Base-by-base conservation (phyloP, 2,113 vertebrate genomes). In the Strix aluco region DNA sequence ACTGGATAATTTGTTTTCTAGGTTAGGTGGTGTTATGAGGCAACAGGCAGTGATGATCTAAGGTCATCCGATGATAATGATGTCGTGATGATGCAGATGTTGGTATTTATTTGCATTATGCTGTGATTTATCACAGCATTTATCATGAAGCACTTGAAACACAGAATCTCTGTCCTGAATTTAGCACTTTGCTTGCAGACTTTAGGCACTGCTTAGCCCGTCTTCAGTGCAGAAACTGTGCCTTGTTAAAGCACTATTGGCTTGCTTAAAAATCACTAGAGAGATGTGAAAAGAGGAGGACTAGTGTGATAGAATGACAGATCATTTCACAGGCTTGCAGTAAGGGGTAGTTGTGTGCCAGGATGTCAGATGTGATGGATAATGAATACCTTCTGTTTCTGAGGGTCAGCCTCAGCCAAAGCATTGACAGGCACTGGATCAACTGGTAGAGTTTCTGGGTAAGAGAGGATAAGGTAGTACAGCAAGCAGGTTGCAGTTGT, bases 361-460 rank as follows among this genome's bases (percentile, higher is more conserved):
- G 29, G 47, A 23, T 51, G 23, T 36, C 47, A 78, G 1, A 8
- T 47, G 2, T 0, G 13, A n/a, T 1, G 13, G 29, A 3, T 47
- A 21, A 49, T 3, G 15, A 62, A 18, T 32, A 22, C 3, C 25
- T 30, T 42, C 16, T 38, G 13, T 51, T 84, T 22, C 67, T 46
- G 29, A 22, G 40, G 13, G 9, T 36, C 49, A 10, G 34, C 29
- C 6, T 34, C 26, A 62, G 74, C 20, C 62, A 44, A 57, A 58
- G 23, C 62, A 62, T n/a, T 19, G 38, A 15, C 52, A 70, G 55
- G 20, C 75, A 11, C 66, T 40, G 61, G 27, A 47, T 59, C 27
- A 80, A 5, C 29, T 32, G 26, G 18, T 38, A 18, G 44, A 52
- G 21, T 20, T 81, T 32, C 38, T 9, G 19, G 40, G 12, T 10